Percentiles rank a stretch among this genome's conserved stretches.
These are phyloP conservation scores for Globodera rostochiensis DNA, from an alignment of 1,140 invertebrate genomes.

Conservation along the genomic window DNA sequence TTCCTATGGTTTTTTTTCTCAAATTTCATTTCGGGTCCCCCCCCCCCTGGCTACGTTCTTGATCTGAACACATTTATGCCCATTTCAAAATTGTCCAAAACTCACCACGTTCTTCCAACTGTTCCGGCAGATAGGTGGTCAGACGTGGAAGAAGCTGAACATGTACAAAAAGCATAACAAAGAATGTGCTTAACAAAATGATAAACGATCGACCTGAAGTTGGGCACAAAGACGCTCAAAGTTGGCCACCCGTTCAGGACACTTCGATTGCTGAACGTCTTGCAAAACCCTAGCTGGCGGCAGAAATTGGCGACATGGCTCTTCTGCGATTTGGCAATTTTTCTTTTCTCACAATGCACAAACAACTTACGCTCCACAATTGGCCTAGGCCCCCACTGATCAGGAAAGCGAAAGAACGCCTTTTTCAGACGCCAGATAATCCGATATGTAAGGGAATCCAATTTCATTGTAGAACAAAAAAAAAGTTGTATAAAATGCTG, in stretches of 20 bases:
- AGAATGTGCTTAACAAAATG: not conserved
- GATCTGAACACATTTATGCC: too few species aligned
- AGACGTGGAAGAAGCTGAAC: conserved; percentile 10
- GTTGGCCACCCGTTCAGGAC: conserved; percentile 6
- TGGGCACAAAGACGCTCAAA: not conserved
- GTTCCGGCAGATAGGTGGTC: conserved; percentile 2
- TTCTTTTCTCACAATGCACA: not conserved
- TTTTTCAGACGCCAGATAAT: conserved; percentile 20
- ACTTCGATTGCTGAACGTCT: not conserved
- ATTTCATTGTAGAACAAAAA: not conserved
- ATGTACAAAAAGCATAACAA: not conserved
- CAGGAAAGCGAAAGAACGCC: not conserved
- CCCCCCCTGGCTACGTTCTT: too few species aligned
- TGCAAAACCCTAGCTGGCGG: not conserved
- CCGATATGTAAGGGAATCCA: conserved; percentile 24
- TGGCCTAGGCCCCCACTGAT: conserved; percentile 2
- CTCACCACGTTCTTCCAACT: conserved; percentile 13
- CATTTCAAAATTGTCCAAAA: not conserved
- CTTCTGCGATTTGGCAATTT: not conserved
- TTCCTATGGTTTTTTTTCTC: too few species aligned
- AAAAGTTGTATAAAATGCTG: not conserved
- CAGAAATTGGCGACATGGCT: conserved; percentile 15
- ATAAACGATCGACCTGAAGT: not conserved
- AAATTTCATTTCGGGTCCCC: too few species aligned
- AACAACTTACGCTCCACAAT: conserved; percentile 4